Base-by-base conservation (phyloP, 2,113 vertebrate genomes). In the Pygoscelis antarcticus region DNA sequence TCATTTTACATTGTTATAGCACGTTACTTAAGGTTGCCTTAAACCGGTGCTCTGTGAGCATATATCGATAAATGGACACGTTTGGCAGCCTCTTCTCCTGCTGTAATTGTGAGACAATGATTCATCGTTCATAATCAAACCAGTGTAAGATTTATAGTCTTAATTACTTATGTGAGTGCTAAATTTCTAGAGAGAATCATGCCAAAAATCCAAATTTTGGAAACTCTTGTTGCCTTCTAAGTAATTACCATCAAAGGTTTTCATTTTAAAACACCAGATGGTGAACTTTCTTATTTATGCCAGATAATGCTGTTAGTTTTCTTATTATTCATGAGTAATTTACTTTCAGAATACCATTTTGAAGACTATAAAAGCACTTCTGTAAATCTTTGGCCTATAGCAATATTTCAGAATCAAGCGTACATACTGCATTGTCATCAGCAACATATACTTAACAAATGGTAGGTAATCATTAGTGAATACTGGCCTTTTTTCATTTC, bases 221-320 rank as follows among this genome's bases (percentile, higher is more conserved):
- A 94, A 87, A 75, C 66, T 78, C 49, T 94, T 86, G 32, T 75
- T 93, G 69, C 68, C 49, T 87, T 94, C 66, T 95, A 87, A 95
- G 84, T 96, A 95, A 97, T 96, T 95, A 91, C 82, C 91, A 96
- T 97, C 88, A 97, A 97, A 95, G 75, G 52, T 92, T 96, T 95
- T 92, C 3, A 55, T 95, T 81, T 94, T 86, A 94, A 94, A 95
- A 88, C 52, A 97, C 89, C 96, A 96, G 95, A 97, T 97, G 94
- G 96, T 93, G 95, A 83, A 85, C 62, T 83, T 94, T 66, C 74
- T 72, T 80, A 76, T 95, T 97, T 96, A 78, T 93, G 93, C 96
- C 91, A 95, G 86, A 88, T 92, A 96, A 94, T 44, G 20, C 87
- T 74, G 93, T 95, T 95, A 81, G 60, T 92, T 94, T 96, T 90